These are phyloP conservation scores for Osmerus eperlanus DNA, from an alignment of 2,113 vertebrate species.

Conservation along the genomic window DNA sequence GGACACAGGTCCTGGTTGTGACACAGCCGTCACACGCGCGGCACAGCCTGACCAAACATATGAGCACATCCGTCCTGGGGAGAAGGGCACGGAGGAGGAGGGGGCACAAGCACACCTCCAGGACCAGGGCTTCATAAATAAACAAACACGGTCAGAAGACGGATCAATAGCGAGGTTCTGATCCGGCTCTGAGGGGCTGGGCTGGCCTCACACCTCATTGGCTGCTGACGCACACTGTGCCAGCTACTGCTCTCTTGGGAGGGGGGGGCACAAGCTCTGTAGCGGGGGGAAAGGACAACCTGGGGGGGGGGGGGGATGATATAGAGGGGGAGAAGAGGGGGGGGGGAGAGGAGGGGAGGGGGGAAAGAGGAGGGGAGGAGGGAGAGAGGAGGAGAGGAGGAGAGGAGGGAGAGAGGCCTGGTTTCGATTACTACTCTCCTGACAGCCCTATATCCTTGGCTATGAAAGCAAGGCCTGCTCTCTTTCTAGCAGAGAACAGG, in stretches of 20 bases:
- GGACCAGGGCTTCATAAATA: constrained; percentile 55
- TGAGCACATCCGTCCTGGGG: constrained; percentile 26
- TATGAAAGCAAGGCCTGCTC: constrained; percentile 42
- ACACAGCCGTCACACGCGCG: not conserved
- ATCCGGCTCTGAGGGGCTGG: constrained; percentile 52
- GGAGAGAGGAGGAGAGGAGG: not conserved
- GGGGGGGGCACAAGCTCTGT: not conserved
- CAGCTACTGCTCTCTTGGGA: constrained; percentile 9
- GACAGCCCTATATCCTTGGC: constrained; percentile 48
- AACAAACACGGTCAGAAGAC: constrained; percentile 64
- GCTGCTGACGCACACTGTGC: not conserved
- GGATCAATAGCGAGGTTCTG: constrained; percentile 61
- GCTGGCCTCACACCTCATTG: constrained; percentile 58
- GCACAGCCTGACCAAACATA: constrained; percentile 36
- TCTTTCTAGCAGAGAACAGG: constrained; percentile 55
- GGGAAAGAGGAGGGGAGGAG: not conserved
- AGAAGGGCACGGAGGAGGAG: constrained; percentile 5
- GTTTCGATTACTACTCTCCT: constrained; percentile 61
- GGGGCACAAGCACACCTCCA: constrained; percentile 50
- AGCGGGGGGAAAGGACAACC: too few species aligned
- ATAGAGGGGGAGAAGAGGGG: constrained; percentile 10
- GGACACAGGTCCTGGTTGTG: constrained; percentile 2
- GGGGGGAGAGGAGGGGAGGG: constrained; percentile 20
- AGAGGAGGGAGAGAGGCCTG: constrained; percentile 27
- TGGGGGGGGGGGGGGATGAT: too few species aligned